phyloP scores from a whole-genome alignment of 2,888 invertebrate species.

The Oasisia sp. region DNA sequence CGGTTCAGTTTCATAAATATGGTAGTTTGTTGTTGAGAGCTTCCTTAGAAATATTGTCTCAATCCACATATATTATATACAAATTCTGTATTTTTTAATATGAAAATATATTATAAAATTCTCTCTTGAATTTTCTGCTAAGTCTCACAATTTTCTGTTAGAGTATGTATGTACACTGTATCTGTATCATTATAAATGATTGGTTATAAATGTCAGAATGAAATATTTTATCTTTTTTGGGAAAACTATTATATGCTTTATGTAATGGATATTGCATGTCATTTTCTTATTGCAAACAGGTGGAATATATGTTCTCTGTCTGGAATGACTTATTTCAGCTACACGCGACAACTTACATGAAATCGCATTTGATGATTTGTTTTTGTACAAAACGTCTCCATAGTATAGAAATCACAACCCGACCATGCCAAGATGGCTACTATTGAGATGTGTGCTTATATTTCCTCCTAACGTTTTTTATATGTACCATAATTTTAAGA shows the following conservation, averaged over 20 bases:
- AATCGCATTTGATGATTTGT: not conserved
- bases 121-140: not conserved
- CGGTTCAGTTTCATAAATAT: not conserved
- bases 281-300: not conserved
- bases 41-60: not conserved
- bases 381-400: not conserved
- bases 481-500: not conserved
- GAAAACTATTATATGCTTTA: not conserved
- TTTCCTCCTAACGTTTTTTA: not conserved
- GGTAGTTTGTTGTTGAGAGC: not conserved
- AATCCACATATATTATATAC: not conserved
- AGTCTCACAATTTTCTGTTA: not conserved
- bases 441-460: slow-evolving; percentile 6
- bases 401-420: not conserved
- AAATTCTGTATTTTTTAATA: not conserved
- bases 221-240: not conserved
- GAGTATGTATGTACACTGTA: not conserved
- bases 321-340: slow-evolving; percentile 3
- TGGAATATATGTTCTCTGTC: not conserved
- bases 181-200: not conserved
- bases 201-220: not conserved
- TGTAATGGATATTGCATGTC: not conserved
- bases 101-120: not conserved
- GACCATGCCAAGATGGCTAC: not conserved
- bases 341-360: not conserved